Conservation (phyloP, 2,113 vertebrate species). For the Dissostichus mawsoni region DNA sequence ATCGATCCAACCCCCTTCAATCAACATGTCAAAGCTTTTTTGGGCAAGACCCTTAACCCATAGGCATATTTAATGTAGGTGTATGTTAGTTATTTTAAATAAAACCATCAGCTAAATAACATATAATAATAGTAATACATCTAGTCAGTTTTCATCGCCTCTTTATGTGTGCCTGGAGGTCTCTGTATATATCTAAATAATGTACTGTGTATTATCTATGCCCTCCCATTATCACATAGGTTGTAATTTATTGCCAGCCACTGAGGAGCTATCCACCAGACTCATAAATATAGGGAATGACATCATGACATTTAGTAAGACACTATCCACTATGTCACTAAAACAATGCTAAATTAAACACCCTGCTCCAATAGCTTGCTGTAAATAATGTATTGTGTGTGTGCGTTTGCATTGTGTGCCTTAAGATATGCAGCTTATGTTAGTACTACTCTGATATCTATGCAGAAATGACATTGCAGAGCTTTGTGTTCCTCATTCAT, state of each 20-base stretch:
- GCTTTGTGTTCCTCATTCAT: conserved; percentile 39
- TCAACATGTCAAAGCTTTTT: too few species aligned
- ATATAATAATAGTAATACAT: too few species aligned
- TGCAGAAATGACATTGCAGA: conserved; percentile 17
- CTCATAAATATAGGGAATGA: not conserved
- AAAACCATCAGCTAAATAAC: too few species aligned
- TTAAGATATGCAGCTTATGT: conserved; percentile 17
- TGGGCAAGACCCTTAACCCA: too few species aligned
- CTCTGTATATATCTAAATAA: conserved; percentile 7
- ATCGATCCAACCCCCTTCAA: too few species aligned
- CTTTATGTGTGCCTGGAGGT: not conserved
- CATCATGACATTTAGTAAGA: conserved; percentile 9
- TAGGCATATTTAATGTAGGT: too few species aligned
- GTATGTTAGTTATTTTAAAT: too few species aligned
- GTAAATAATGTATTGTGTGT: conserved; percentile 3
- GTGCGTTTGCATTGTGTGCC: not conserved
- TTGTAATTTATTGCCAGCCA: conserved; percentile 15
- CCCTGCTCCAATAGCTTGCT: not conserved
- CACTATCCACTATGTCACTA: not conserved
- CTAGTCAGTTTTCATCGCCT: not conserved
- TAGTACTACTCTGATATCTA: conserved; percentile 15
- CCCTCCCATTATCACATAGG: not conserved
- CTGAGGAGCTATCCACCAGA: not conserved
- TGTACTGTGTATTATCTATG: not conserved
- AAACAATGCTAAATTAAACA: not conserved